Conservation (phyloP, 1,140 invertebrate genomes). For the Orius insidiosus region DNA sequence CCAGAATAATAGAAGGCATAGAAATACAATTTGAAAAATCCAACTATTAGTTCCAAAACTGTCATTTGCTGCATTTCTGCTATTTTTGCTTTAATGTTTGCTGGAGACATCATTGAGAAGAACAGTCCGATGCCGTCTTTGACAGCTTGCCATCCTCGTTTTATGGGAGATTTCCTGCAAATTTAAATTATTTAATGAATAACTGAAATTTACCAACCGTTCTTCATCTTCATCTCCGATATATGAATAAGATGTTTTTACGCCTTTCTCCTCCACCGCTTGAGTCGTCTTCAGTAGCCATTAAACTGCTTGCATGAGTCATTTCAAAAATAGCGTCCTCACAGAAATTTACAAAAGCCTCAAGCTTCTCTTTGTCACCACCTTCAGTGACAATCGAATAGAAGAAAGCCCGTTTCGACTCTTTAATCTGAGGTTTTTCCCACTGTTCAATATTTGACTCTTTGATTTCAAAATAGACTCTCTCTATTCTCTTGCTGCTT, state of each 20-base stretch:
- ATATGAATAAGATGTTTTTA: constrained; percentile 58
- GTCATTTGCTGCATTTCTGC: constrained; percentile 80
- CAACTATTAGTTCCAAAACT: constrained; percentile 61
- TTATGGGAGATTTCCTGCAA: constrained; percentile 53
- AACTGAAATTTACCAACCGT: too few species aligned
- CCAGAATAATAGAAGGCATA: constrained; percentile 74
- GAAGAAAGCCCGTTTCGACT: constrained; percentile 97
- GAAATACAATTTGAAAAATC: constrained; percentile 79
- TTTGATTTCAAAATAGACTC: constrained; percentile 99
- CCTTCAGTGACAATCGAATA: constrained; percentile 97
- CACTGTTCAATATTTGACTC: constrained; percentile 99
- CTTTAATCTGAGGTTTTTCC: constrained; percentile 99
- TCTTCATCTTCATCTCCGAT: constrained; percentile 75
- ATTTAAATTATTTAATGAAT: too few species aligned
- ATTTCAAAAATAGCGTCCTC: constrained; percentile 99
- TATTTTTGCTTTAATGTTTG: constrained; percentile 79
- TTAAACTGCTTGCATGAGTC: constrained; percentile 94
- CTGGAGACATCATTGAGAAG: constrained; percentile 71
- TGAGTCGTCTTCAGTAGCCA: constrained; percentile 78
- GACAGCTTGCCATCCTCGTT: constrained; percentile 54
- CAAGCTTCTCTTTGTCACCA: constrained; percentile 98
- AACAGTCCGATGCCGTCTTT: constrained; percentile 60
- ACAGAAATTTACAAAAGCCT: constrained; percentile 98
- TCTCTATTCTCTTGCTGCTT: constrained; percentile 84
- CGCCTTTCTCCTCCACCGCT: constrained; percentile 52